These are phyloP conservation scores for Epinotia ramella DNA, from an alignment of 2,888 invertebrate genomes.

Conservation along the genomic window DNA sequence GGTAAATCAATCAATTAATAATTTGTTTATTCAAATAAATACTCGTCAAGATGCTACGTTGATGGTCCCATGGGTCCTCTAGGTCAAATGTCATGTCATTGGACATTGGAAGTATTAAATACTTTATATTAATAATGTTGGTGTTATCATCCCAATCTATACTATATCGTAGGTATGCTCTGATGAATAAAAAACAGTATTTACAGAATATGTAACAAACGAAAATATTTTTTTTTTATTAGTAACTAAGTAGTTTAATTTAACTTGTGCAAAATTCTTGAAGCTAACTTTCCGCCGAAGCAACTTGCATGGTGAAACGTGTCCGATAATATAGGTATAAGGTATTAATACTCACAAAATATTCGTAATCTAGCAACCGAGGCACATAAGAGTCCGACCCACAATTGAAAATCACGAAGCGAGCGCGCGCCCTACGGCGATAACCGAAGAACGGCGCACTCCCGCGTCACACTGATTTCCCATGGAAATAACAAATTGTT, in stretches of 20 bases:
- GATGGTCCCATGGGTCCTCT: too few relatives aligned
- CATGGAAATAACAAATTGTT: conserved; percentile 55
- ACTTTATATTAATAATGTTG: too few relatives aligned
- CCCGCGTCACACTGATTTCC: conserved; percentile 59
- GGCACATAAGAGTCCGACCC: conserved; percentile 69
- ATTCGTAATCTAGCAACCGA: conserved; percentile 70
- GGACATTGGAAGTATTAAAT: too few relatives aligned
- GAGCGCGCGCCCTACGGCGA: conserved; percentile 65
- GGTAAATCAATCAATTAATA: too few relatives aligned
- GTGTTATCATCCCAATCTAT: too few relatives aligned
- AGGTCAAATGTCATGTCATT: too few relatives aligned
- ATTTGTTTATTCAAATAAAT: too few relatives aligned
- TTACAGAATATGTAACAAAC: too few relatives aligned
- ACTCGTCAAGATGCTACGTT: too few relatives aligned
- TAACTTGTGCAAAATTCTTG: neutral
- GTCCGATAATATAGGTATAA: conserved; percentile 45
- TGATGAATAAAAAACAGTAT: too few relatives aligned
- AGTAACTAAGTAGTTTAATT: neutral
- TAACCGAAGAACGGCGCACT: conserved; percentile 57
- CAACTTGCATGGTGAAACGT: neutral
- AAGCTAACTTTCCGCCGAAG: neutral
- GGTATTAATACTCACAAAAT: conserved; percentile 70
- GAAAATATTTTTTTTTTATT: too few relatives aligned
- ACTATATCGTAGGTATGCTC: too few relatives aligned
- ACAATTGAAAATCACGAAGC: conserved; percentile 72